phyloP scores from a whole-genome alignment of 1,140 invertebrate genomes.

The Dendroctonus valens region DNA sequence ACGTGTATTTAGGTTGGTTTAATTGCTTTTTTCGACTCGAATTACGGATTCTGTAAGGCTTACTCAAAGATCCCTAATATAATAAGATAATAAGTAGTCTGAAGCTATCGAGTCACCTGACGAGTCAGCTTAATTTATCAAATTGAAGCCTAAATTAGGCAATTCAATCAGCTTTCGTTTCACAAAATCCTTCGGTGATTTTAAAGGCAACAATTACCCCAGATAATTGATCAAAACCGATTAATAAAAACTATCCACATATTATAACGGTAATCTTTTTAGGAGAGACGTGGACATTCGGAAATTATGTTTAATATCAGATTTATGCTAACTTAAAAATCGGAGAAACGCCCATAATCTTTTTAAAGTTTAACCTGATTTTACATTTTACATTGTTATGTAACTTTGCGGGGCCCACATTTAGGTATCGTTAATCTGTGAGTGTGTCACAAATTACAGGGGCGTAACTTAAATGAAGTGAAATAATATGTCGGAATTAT shows the following conservation, averaged over 20 bases:
- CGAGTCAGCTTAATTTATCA: too few species aligned
- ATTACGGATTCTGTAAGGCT: constrained; percentile 12
- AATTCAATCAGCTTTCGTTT: too few species aligned
- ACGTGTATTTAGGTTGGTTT: constrained; percentile 9
- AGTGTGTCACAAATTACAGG: constrained; percentile 13
- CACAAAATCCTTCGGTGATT: too few species aligned
- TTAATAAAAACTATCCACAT: too few species aligned
- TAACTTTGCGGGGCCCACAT: constrained; percentile 12
- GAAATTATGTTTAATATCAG: constrained; percentile 11
- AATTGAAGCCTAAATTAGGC: too few species aligned
- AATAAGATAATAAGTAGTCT: too few species aligned
- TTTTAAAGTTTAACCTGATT: constrained; percentile 27
- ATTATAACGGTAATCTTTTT: too few species aligned
- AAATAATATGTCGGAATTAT: not conserved
- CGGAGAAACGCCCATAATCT: constrained; percentile 17
- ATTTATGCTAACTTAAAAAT: constrained; percentile 21
- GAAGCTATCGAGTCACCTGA: too few species aligned
- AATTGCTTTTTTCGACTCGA: constrained; percentile 9
- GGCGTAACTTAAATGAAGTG: constrained; percentile 6
- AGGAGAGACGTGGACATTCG: too few species aligned
- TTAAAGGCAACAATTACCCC: too few species aligned
- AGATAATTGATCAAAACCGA: too few species aligned
- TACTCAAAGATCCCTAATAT: not conserved
- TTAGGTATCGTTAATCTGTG: constrained; percentile 21
- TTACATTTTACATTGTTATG: constrained; percentile 27